A percentile compares a stretch with the other conserved stretches of the same genome.
Conservation (phyloP, 2,113 vertebrate genomes). For the Cisticola juncidis region DNA sequence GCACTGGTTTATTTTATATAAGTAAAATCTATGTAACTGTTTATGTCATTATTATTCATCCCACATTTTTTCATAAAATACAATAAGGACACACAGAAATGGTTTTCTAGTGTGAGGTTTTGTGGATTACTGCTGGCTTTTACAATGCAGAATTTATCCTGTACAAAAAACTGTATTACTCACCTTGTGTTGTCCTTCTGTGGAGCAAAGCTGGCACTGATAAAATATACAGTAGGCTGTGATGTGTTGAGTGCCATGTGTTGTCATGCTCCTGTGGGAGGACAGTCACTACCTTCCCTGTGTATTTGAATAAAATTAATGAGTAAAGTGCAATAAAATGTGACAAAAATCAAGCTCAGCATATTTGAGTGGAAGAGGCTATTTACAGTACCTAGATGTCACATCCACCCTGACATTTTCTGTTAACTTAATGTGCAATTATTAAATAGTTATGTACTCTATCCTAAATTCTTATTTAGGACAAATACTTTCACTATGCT, state of each 20-base stretch:
- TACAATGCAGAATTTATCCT: not conserved
- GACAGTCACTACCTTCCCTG: not conserved
- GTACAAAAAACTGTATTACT: not conserved
- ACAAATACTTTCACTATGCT: not conserved
- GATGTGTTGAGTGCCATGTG: not conserved
- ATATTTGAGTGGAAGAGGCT: not conserved
- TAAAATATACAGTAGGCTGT: not conserved
- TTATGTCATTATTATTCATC: not conserved
- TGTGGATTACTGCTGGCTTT: not conserved
- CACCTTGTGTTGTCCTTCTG: not conserved
- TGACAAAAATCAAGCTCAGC: conserved; percentile 15
- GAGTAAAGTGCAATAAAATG: conserved; percentile 20
- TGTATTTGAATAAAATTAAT: not conserved
- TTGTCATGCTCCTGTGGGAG: not conserved
- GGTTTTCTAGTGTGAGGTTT: not conserved
- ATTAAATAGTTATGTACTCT: not conserved
- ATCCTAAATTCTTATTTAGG: not conserved
- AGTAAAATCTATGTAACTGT: not conserved
- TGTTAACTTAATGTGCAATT: not conserved
- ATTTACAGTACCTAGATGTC: not conserved
- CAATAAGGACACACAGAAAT: not conserved
- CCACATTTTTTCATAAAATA: not conserved
- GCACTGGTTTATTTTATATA: not conserved
- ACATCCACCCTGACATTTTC: not conserved
- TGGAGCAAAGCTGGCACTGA: not conserved